These are phyloP conservation scores for Plutomurus gul DNA, from an alignment of 1,140 invertebrate species.

Conservation along the genomic window DNA sequence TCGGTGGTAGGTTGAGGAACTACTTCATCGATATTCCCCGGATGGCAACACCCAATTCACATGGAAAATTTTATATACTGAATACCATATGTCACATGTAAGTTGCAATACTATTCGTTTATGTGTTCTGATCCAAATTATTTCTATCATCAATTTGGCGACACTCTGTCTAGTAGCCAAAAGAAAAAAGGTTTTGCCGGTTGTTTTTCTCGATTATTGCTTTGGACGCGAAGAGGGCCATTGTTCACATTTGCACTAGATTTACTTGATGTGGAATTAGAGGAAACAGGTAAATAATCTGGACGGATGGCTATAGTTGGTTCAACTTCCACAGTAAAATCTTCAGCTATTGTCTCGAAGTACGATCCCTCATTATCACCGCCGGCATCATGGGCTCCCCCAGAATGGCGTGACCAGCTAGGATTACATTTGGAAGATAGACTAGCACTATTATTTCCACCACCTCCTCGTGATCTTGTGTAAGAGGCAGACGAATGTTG, in stretches of 20 bases:
- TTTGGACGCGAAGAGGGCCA: background rate
- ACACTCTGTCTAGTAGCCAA: slow-evolving; percentile 41
- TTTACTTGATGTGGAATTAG: background rate
- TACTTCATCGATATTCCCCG: no score
- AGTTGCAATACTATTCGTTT: background rate
- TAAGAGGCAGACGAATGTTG: background rate
- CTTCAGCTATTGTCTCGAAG: slow-evolving; percentile 20
- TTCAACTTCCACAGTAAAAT: background rate
- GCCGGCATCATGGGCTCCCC: background rate
- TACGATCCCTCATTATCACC: background rate
- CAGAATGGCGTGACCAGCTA: slow-evolving; percentile 16
- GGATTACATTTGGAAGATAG: background rate
- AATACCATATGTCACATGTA: no score
- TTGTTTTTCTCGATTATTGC: background rate
- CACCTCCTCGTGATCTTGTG: background rate
- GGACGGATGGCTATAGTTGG: background rate
- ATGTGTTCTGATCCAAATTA: no score
- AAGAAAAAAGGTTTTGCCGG: slow-evolving; percentile 34
- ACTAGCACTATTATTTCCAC: background rate
- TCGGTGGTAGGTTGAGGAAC: no score
- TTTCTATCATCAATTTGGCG: slow-evolving; percentile 34
- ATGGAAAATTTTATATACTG: no score
- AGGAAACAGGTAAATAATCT: background rate
- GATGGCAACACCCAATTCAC: no score
- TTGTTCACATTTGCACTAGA: background rate